Base-by-base conservation (phyloP, 2,888 invertebrate species). In the Hipparchia sbordonii region DNA sequence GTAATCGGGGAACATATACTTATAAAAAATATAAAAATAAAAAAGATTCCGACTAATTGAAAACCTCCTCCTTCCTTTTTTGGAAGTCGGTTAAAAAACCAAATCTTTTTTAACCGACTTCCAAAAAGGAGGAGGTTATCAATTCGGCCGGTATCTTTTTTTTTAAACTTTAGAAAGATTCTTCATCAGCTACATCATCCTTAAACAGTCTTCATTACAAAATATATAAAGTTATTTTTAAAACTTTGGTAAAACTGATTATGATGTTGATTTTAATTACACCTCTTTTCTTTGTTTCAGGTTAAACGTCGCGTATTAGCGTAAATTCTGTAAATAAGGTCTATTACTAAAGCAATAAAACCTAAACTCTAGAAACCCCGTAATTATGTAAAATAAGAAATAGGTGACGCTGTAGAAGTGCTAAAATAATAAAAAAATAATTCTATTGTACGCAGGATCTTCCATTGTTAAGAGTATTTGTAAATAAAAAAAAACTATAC, bases 341-440 rank as follows among this genome's bases (percentile, higher is more conserved):
- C 88, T 91, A 91, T 88, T 88, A 88, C 45, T 80, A 84, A 91
- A 92, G 91, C 91, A 92, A 92, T 92, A 92, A 23, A 23, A 89
- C 83, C 81, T 81, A 82, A 82, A 87, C 85, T 81, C 72, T 88
- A 87, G 85, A 89, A 92, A 92, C 92, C 92, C 92, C 91, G 81
- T 91, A 87, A 82, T 52, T 72, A 0, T 23, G 23, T 23, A 60
- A 39, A 10, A 54, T 69, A 69, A 69, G 3, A 54, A 12, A 52
- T 39, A 54, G 74, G 61, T 81, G 85, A 86, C 85, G 82, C 84
- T 87, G 80, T 80, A 80, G 68, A 79, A 87, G 88, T 89, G 88
- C 85, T 89, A 84, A 81, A 52, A 48, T 10, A 51, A 65, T 23
- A 65, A 6, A 23, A 48, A 81, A 82, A 9, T 77, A 79, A 73